Evolutionary conservation across 2,113 vertebrate genomes (phyloP), one percentile per base, ranked within the genome.

Genomic region (Parus major): DNA sequence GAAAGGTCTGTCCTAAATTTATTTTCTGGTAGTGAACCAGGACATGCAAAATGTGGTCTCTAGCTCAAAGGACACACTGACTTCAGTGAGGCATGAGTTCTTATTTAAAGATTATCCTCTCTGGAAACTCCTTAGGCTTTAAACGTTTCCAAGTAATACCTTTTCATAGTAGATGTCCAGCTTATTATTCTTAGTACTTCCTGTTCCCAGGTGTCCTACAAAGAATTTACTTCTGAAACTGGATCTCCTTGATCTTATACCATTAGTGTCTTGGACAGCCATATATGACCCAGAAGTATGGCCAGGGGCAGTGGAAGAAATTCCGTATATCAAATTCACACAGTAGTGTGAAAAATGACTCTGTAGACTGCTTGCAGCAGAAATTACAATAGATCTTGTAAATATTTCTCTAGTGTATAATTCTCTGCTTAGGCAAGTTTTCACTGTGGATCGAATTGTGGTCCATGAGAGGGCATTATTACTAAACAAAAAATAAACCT

Each of bases 331-430:
- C 88, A 95, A 29, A 65, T 92, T 93, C 78, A 61, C 70, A 77
- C 24, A 53, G 56, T 24, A 63, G 11, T 42, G 69, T 78, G 76
- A 95, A 94, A 97, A 97, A 90, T 91, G 11, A 95, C 86, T 95
- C 75, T 85, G 87, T 91, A 93, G 96, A 90, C 91, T 11, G 59
- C 66, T 76, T 93, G 79, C 64, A 93, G 46, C 55, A 93, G 91
- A 96, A 96, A 98, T 97, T 97, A 95, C 83, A 96, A 93, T 96
- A 97, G 88, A 92, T 97, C 96, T 97, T 97, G 88, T 96, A 98
- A 97, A 98, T 97, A 98, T 97, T 96, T 97, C 97, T 98, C 96
- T 71, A 92, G 97, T 96, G 97, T 96, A 85, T 97, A 98, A 97
- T 97, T 98, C 96, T 83, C 89, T 94, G 91, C 79, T 95, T 87